Evolutionary conservation across 2,888 invertebrate genomes (phyloP).

Genomic region (Dasypolia templi): DNA sequence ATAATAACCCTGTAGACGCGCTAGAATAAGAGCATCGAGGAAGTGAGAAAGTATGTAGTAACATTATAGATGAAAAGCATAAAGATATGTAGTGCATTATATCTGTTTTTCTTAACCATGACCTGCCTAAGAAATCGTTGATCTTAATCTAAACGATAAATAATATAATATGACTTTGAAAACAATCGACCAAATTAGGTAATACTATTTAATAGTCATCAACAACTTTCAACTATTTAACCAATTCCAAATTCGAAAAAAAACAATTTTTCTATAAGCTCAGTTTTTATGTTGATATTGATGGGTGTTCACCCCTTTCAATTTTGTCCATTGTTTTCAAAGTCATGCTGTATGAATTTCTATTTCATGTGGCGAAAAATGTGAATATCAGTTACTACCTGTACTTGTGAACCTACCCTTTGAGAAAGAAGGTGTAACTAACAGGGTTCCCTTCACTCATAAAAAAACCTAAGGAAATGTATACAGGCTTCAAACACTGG

Average conservation of each 20-base stretch:
- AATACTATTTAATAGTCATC: no score
- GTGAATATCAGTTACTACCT: neutral
- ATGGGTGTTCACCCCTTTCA: no score
- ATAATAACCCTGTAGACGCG: neutral
- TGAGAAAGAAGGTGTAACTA: neutral
- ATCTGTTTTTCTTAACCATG: slow-evolving; percentile 11
- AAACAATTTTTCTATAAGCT: no score
- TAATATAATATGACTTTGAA: neutral
- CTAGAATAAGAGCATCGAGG: slow-evolving; percentile 17
- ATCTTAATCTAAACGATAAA: neutral
- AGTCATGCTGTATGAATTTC: no score
- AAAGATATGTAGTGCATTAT: slow-evolving; percentile 11
- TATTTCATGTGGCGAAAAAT: neutral
- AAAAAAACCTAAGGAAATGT: neutral
- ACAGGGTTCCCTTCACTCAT: neutral
- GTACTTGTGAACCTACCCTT: no score
- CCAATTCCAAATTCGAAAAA: no score
- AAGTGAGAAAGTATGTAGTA: neutral
- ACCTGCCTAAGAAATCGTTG: neutral
- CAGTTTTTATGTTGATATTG: no score
- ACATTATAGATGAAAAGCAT: slow-evolving; percentile 7
- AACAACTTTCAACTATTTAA: no score
- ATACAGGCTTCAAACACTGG: neutral
- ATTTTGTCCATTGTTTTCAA: no score
- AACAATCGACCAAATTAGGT: no score